These are phyloP conservation scores for Apotomis turbidana DNA, from an alignment of 2,888 invertebrate genomes.

Conservation along the genomic window DNA sequence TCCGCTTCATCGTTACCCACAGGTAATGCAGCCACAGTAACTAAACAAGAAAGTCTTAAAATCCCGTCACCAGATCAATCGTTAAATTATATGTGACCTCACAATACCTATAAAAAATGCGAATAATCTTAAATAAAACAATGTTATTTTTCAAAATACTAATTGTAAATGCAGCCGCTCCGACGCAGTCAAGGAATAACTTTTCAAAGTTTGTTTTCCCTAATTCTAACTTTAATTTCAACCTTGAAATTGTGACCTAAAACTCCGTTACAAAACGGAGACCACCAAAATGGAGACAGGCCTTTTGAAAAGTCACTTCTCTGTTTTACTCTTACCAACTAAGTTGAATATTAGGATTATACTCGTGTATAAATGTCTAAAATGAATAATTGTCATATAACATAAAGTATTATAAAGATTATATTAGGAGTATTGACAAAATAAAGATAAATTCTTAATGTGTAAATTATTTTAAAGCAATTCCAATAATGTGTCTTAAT, in stretches of 20 bases:
- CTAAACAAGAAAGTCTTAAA: too few species aligned
- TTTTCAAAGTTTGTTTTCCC: neutral
- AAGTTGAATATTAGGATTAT: conserved; percentile 40
- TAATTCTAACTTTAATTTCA: neutral
- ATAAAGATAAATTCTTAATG: conserved; percentile 20
- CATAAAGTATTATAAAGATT: conserved; percentile 37
- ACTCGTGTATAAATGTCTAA: conserved; percentile 47
- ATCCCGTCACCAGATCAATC: too few species aligned
- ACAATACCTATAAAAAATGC: neutral
- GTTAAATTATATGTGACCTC: too few species aligned
- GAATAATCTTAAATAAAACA: neutral
- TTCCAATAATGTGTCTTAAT: conserved; percentile 50
- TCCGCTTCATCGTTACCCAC: too few species aligned
- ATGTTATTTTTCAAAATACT: neutral
- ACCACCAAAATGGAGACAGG: neutral
- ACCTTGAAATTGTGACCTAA: neutral
- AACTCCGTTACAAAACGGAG: neutral
- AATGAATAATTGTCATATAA: conserved; percentile 41
- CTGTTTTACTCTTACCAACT: conserved; percentile 24
- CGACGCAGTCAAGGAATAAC: conserved; percentile 8
- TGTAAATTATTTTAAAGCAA: conserved; percentile 53
- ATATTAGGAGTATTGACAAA: conserved; percentile 37
- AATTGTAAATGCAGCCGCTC: conserved; percentile 2
- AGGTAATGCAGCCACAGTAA: too few species aligned
- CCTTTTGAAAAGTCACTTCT: neutral